These are phyloP conservation scores for Drosophila longiperda DNA, from an alignment of 2,888 invertebrate species.

Conservation along the genomic window DNA sequence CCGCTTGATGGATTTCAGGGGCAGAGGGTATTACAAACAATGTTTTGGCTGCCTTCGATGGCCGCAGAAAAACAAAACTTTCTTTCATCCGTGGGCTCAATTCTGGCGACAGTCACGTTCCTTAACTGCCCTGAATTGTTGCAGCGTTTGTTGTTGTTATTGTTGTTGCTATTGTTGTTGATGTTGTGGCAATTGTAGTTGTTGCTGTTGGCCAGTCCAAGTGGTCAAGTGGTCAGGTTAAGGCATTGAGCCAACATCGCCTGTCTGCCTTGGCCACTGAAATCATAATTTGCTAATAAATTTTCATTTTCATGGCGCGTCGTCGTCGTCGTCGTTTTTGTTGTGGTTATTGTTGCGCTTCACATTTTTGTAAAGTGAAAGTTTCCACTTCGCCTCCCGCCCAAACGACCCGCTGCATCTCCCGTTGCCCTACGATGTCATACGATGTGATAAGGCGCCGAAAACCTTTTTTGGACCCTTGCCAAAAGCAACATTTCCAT, in stretches of 20 bases:
- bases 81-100: constrained; percentile 70
- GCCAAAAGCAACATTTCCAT: not conserved
- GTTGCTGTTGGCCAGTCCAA: constrained; percentile 26
- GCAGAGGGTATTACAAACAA: constrained; percentile 31
- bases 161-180: constrained; percentile 24
- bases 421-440: constrained; percentile 26
- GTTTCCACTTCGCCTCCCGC: constrained; percentile 35
- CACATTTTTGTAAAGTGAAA: constrained; percentile 67
- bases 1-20: not conserved
- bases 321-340: constrained; percentile 20
- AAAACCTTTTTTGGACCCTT: not conserved
- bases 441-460: constrained; percentile 34
- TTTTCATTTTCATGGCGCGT: constrained; percentile 73
- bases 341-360: constrained; percentile 23
- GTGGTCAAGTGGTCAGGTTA: constrained; percentile 53
- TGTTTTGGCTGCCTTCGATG: constrained; percentile 19
- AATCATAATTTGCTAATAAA: constrained; percentile 78
- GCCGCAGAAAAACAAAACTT: constrained; percentile 53
- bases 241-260: constrained; percentile 31
- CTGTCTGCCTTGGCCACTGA: constrained; percentile 57
- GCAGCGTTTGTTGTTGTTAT: constrained; percentile 21
- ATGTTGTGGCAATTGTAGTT: constrained; percentile 13
- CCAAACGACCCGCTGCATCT: not conserved
- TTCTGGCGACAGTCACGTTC: constrained; percentile 75
- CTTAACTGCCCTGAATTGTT: constrained; percentile 69